Evolutionary conservation across 2,888 invertebrate genomes (phyloP), one percentile per base, ranked within the genome.

Genomic region (Dioctria rufipes): DNA sequence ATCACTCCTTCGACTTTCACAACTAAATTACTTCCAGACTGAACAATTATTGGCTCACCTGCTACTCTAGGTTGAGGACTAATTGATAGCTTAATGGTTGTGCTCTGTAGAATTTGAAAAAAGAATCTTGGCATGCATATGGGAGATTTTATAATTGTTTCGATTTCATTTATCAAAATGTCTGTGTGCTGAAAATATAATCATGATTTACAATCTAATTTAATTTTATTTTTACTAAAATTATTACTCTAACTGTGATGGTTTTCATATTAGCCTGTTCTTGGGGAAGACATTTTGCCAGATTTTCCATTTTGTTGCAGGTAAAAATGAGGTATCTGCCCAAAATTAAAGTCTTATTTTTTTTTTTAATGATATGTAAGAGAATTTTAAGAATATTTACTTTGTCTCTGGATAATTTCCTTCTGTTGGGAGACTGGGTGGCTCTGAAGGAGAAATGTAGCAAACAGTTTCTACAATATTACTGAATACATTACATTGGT

Each of bases 1-100:
- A 98, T 92, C 1, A 98, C 97, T 0, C 98, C 98, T 89, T 98
- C 98, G 3, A 98, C 95, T 90, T 97, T 97, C 40, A 98, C 92
- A 1, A 97, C 96, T 81, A 98, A 91, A 84, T 96, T 95, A 84
- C 96, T 95, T 79, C 95, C 95, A 61, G 94, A 93, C 81, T 95
- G 95, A 54, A 98, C 93, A 83, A 94, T 92, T 69, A 97, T 94
- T 67, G 95, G 95, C 84, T 98, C 98, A 0, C 95, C 95, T 82
- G 94, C 91, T 58, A 93, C 92, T 75, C 94, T 89, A 0, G 95
- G 95, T 86, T 95, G 95, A 0, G 96, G 96, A 51, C 94, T 94
- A 5, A 96, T 93, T 0, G 95, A 94, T 82, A 96, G 88, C 90
- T 95, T 95, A 1, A 96, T 93, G 84, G 92, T 93, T 2, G 96